These are phyloP conservation scores for Onchidella celtica DNA, from an alignment of 2,888 invertebrate genomes.

Conservation along the genomic window DNA sequence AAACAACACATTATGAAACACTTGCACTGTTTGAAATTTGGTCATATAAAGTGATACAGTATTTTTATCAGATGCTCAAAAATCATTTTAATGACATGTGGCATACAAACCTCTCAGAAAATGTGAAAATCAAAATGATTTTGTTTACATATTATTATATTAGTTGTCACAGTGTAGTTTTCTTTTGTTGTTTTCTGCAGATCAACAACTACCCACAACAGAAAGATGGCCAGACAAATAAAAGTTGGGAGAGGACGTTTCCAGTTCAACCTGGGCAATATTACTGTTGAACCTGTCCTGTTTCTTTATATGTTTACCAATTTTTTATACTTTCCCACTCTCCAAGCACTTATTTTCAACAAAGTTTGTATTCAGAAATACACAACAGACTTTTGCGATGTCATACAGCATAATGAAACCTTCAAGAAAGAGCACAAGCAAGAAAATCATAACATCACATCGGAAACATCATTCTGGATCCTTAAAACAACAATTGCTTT, in stretches of 20 bases:
- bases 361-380: slow-evolving; percentile 77
- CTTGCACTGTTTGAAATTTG: too few species aligned
- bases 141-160: too few species aligned
- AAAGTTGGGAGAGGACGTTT: slow-evolving; percentile 41
- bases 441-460: slow-evolving; percentile 73
- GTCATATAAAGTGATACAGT: too few species aligned
- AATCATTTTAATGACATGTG: too few species aligned
- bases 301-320: slow-evolving; percentile 93
- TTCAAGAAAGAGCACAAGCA: slow-evolving; percentile 51
- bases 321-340: slow-evolving; percentile 78
- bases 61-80: too few species aligned
- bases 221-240: slow-evolving; percentile 38
- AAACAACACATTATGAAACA: too few species aligned
- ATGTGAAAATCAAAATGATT: too few species aligned
- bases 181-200: too few species aligned
- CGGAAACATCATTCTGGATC: slow-evolving; percentile 76
- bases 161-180: too few species aligned
- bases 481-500: slow-evolving; percentile 75
- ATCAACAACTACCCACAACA: too few species aligned
- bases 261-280: slow-evolving; percentile 59
- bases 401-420: slow-evolving; percentile 60
- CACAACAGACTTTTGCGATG: slow-evolving; percentile 59
- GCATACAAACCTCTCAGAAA: too few species aligned
- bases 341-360: slow-evolving; percentile 80
- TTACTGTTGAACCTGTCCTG: slow-evolving; percentile 92